phyloP scores from a whole-genome alignment of 2,888 invertebrate species.

The Agriopis aurantiaria region DNA sequence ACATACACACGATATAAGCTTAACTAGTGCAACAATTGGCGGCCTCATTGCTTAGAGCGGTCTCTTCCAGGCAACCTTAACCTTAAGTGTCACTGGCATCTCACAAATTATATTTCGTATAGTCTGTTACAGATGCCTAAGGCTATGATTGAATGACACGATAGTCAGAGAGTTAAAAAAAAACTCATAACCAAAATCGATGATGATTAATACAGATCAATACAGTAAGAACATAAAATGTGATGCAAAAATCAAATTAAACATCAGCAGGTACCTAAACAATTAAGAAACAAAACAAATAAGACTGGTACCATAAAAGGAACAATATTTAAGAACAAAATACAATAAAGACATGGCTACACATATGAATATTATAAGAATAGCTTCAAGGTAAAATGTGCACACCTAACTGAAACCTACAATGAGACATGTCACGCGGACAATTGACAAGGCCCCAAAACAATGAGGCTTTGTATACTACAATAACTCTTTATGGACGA shows the following conservation, averaged over 20 bases:
- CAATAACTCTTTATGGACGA: constrained; percentile 75
- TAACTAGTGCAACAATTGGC: no score
- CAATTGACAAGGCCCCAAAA: constrained; percentile 75
- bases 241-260: not conserved
- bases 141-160: no score
- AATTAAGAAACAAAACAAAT: constrained; percentile 11
- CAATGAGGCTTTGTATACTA: constrained; percentile 73
- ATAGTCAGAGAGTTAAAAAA: not conserved
- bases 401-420: constrained; percentile 49
- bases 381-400: constrained; percentile 61
- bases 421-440: constrained; percentile 62
- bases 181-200: not conserved
- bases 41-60: no score
- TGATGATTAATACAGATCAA: not conserved
- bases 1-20: no score
- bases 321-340: constrained; percentile 12
- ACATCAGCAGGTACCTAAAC: not conserved
- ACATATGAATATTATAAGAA: constrained; percentile 37
- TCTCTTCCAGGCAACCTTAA: no score
- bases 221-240: no score
- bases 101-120: no score
- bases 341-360: not conserved
- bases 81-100: no score
- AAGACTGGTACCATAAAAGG: not conserved
- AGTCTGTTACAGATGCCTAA: no score